phyloP scores from a whole-genome alignment of 2,888 invertebrate species.

The Dioctria linearis region DNA sequence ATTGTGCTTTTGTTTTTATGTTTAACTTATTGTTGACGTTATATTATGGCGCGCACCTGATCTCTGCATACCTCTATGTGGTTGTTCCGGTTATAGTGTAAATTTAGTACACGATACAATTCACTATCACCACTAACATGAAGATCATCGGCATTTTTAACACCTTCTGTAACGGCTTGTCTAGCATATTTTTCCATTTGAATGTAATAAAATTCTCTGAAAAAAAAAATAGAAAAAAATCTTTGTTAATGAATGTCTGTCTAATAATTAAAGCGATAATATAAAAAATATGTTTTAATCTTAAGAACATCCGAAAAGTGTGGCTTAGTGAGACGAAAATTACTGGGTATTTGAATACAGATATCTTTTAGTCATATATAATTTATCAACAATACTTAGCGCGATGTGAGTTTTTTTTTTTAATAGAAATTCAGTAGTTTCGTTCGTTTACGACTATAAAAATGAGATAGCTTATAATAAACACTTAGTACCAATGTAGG shows the following conservation, averaged over 20 bases:
- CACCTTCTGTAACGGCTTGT: conserved; percentile 97
- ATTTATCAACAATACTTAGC: too few relatives aligned
- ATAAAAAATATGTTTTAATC: background rate
- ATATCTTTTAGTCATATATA: too few relatives aligned
- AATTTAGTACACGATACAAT: conserved; percentile 96
- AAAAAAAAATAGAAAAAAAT: conserved; percentile 65
- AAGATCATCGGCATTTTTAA: conserved; percentile 92
- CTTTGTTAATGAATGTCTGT: too few relatives aligned
- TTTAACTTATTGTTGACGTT: conserved; percentile 48
- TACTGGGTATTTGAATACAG: too few relatives aligned
- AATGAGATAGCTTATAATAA: too few relatives aligned
- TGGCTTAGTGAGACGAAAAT: too few relatives aligned
- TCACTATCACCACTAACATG: conserved; percentile 96
- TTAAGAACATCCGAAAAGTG: background rate
- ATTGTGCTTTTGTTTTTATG: background rate
- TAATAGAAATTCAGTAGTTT: too few relatives aligned
- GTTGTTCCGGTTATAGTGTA: conserved; percentile 97
- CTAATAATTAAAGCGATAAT: background rate
- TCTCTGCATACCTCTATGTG: conserved; percentile 72
- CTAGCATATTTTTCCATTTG: conserved; percentile 99
- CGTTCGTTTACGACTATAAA: too few relatives aligned
- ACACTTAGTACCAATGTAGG: too few relatives aligned
- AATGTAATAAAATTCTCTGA: conserved; percentile 99
- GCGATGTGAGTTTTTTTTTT: too few relatives aligned
- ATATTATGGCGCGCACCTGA: conserved; percentile 73